A percentile compares a stretch with the other conserved stretches of the same genome.
These are phyloP conservation scores for human (Homo sapiens) DNA, from an alignment of 2,113 vertebrate species.

Conservation along the genomic window DNA sequence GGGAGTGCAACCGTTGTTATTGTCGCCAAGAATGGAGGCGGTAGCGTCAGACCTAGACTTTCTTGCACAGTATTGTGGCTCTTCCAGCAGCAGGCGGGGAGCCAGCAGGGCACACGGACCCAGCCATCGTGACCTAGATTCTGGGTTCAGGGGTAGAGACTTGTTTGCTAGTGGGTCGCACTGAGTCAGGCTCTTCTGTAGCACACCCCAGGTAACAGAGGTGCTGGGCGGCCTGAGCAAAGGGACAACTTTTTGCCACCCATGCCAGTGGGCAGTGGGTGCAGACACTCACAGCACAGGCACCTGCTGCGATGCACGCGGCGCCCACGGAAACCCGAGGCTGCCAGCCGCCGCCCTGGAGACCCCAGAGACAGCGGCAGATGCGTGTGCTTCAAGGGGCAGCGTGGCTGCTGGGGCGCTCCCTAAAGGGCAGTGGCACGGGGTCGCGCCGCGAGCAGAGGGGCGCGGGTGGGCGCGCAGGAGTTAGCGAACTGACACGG, in stretches of 20 bases:
- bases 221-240: neutral
- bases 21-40: neutral
- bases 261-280: neutral
- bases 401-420: neutral
- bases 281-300: neutral
- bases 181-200: neutral
- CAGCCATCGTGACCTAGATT: neutral
- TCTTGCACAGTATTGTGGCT: accelerated
- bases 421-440: neutral
- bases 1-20: accelerated
- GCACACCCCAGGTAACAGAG: neutral
- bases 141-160: neutral
- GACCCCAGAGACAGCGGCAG: neutral
- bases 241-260: neutral
- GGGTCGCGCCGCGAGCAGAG: neutral
- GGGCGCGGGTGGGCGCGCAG: neutral
- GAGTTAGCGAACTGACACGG: neutral
- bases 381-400: too few species aligned
- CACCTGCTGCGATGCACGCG: neutral
- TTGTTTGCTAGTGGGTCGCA: neutral
- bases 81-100: neutral
- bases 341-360: neutral
- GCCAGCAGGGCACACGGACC: neutral
- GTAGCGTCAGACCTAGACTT: accelerated
- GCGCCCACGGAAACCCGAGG: neutral